These are phyloP conservation scores for Wasmannia auropunctata DNA, from an alignment of 1,140 invertebrate species.

Conservation along the genomic window DNA sequence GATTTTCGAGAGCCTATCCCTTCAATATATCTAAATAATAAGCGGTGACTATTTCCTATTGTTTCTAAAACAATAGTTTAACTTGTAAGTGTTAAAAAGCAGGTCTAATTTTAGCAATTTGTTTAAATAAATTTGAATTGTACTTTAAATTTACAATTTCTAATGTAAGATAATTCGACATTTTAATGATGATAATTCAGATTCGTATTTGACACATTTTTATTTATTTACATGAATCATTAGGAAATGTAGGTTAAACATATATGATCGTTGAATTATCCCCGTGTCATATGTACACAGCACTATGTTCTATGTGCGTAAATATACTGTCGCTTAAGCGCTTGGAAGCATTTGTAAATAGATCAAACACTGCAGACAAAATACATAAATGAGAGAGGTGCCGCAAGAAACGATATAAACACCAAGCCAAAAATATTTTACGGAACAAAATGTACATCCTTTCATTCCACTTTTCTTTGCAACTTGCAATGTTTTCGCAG, in stretches of 20 bases:
- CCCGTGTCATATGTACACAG: neutral
- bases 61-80: neutral
- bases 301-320: slow-evolving; percentile 4
- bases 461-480: neutral
- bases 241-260: neutral
- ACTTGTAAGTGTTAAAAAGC: neutral
- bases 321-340: neutral
- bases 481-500: neutral
- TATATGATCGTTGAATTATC: neutral
- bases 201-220: neutral
- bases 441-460: neutral
- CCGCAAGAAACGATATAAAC: neutral
- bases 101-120: neutral
- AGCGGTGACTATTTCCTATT: neutral
- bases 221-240: neutral
- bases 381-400: neutral
- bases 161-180: neutral
- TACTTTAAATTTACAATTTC: neutral
- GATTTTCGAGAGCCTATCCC: neutral
- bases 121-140: neutral
- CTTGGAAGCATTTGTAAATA: slow-evolving; percentile 24
- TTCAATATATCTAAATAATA: slow-evolving; percentile 17
- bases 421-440: neutral
- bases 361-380: neutral
- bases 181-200: neutral